Conservation (phyloP, 1,140 invertebrate species). For the Conus betulinus region DNA sequence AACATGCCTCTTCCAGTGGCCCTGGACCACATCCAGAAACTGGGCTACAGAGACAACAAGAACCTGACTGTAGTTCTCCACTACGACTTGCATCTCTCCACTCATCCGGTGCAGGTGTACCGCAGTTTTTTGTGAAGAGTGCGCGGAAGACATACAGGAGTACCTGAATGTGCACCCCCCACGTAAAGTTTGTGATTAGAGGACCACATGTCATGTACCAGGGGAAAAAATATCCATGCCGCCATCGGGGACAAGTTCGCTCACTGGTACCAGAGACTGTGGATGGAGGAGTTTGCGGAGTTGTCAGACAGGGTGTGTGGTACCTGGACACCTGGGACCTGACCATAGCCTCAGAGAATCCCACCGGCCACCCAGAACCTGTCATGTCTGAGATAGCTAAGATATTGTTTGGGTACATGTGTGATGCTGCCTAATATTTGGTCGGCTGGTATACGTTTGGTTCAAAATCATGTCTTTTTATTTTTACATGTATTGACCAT, state of each 20-base stretch:
- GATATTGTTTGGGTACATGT: neutral
- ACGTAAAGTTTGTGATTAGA: neutral
- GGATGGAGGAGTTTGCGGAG: slow-evolving; percentile 15
- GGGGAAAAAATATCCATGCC: neutral
- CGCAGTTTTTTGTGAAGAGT: neutral
- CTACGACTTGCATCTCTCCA: slow-evolving; percentile 13
- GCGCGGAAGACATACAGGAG: slow-evolving; percentile 1
- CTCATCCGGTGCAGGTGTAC: neutral
- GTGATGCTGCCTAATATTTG: neutral
- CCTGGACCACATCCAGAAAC: neutral
- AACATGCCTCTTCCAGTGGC: neutral
- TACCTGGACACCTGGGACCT: slow-evolving; percentile 30
- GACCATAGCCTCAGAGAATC: slow-evolving; percentile 30
- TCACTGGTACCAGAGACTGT: neutral
- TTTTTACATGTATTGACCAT: too few species aligned
- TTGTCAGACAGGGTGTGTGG: slow-evolving; percentile 23
- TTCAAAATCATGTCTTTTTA: too few species aligned
- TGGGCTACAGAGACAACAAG: neutral
- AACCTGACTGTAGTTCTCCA: slow-evolving; percentile 8
- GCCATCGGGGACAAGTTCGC: neutral
- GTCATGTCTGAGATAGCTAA: neutral
- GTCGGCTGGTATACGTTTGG: too few species aligned
- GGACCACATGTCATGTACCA: slow-evolving; percentile 28
- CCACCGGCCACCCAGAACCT: neutral
- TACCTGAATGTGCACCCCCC: neutral